phyloP scores from a whole-genome alignment of 2,888 invertebrate species.

The Uropetala carovei region DNA sequence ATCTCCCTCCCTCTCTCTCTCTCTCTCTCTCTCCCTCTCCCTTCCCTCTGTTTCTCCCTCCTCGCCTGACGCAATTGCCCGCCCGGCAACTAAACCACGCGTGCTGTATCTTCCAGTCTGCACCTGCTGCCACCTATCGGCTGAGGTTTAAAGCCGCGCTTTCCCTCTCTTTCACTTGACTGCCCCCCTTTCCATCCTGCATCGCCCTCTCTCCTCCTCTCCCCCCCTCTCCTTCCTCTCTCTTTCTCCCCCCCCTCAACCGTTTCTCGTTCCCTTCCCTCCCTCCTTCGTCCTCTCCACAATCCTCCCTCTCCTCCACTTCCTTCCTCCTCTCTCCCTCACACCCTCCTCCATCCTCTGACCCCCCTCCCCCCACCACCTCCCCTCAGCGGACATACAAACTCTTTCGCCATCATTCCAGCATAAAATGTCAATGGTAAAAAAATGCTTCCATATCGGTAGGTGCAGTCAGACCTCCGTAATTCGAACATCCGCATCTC shows the following conservation, averaged over 20 bases:
- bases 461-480: too few relatives aligned
- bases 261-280: too few relatives aligned
- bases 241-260: too few relatives aligned
- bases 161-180: not conserved
- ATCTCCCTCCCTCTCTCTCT: too few relatives aligned
- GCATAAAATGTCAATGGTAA: slow-evolving; percentile 14
- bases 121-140: slow-evolving; percentile 45
- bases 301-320: too few relatives aligned
- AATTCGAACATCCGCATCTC: too few relatives aligned
- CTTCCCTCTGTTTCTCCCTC: not conserved
- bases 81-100: slow-evolving; percentile 26
- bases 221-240: not conserved
- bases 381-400: too few relatives aligned
- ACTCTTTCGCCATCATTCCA: slow-evolving; percentile 4
- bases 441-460: not conserved
- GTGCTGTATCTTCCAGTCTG: slow-evolving; percentile 39
- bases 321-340: too few relatives aligned
- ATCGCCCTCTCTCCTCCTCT: not conserved
- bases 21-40: too few relatives aligned
- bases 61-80: slow-evolving; percentile 11
- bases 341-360: too few relatives aligned
- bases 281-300: too few relatives aligned
- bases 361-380: too few relatives aligned
- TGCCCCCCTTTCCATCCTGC: not conserved
- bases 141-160: not conserved